Percentiles rank a stretch among this genome's conserved stretches.
Evolutionary conservation across 1,140 invertebrate species (phyloP).

Genomic region (Maniola jurtina): DNA sequence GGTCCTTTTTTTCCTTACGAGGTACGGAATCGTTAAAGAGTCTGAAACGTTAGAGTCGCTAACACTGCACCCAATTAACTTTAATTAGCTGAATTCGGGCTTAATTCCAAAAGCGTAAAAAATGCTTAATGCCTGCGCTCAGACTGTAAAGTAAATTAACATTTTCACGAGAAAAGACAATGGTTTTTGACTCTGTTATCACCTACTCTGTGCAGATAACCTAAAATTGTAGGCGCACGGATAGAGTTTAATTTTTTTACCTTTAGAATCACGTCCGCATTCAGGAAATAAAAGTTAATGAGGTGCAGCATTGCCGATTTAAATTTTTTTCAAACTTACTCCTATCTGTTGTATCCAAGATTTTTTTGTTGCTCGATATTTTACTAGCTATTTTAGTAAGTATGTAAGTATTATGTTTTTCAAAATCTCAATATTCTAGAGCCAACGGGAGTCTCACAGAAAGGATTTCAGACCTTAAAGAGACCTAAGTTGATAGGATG

Average conservation of each 20-base stretch:
- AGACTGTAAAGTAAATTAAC: not conserved
- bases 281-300: slow-evolving; percentile 27
- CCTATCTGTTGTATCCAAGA: too few relatives aligned
- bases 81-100: not conserved
- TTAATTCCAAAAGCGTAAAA: not conserved
- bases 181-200: not conserved
- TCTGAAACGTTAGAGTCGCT: too few relatives aligned
- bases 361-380: too few relatives aligned
- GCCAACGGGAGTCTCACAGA: too few relatives aligned
- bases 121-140: not conserved
- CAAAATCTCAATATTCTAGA: too few relatives aligned
- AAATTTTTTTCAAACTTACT: too few relatives aligned
- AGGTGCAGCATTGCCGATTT: slow-evolving; percentile 21
- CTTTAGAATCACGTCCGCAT: slow-evolving; percentile 20
- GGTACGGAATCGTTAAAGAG: too few relatives aligned
- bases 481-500: too few relatives aligned
- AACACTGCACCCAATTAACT: not conserved
- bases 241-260: slow-evolving; percentile 17
- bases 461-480: too few relatives aligned
- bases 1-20: too few relatives aligned
- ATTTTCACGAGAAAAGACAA: not conserved
- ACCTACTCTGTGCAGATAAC: slow-evolving; percentile 20
- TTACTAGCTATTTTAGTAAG: too few relatives aligned
- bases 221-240: slow-evolving; percentile 14
- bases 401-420: too few relatives aligned